Evolutionary conservation across 1,140 invertebrate genomes (phyloP).

Genomic region (Drosophila sturtevanti): DNA sequence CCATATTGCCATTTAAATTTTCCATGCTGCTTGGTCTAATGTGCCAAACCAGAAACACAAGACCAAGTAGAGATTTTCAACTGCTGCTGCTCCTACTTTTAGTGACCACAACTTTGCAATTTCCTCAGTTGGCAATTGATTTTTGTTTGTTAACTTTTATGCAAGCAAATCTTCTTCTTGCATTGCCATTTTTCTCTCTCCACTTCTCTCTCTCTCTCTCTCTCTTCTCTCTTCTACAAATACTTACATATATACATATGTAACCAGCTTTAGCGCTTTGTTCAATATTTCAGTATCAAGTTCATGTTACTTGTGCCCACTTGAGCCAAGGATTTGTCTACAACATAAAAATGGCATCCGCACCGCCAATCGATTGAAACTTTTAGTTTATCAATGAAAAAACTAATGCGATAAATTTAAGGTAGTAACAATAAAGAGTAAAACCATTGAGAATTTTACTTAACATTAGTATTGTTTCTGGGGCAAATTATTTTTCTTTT

Average conservation of each 20-base stretch:
- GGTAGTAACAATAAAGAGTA: neutral
- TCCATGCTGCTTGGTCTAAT: slow-evolving; percentile 4
- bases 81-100: neutral
- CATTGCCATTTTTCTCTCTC: neutral
- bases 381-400: slow-evolving; percentile 12
- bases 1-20: slow-evolving; percentile 8
- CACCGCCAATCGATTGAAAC: slow-evolving; percentile 22
- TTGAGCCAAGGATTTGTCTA: slow-evolving; percentile 44
- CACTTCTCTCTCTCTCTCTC: slow-evolving; percentile 9
- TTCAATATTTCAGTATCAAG: slow-evolving; percentile 59
- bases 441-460: too few relatives aligned
- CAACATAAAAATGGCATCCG: slow-evolving; percentile 19
- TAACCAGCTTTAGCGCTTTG: slow-evolving; percentile 36
- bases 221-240: neutral
- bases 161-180: slow-evolving; percentile 57
- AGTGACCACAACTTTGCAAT: slow-evolving; percentile 6
- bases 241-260: neutral
- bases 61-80: neutral
- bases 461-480: too few relatives aligned
- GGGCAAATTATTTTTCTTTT: too few relatives aligned
- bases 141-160: slow-evolving; percentile 69
- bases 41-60: slow-evolving; percentile 1
- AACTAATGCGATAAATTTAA: neutral
- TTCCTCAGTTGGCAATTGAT: slow-evolving; percentile 54
- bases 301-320: slow-evolving; percentile 56